Percentiles rank a stretch among this genome's conserved stretches.
Conservation (phyloP, 2,888 invertebrate genomes). For the Ecliptopera silaceata region DNA sequence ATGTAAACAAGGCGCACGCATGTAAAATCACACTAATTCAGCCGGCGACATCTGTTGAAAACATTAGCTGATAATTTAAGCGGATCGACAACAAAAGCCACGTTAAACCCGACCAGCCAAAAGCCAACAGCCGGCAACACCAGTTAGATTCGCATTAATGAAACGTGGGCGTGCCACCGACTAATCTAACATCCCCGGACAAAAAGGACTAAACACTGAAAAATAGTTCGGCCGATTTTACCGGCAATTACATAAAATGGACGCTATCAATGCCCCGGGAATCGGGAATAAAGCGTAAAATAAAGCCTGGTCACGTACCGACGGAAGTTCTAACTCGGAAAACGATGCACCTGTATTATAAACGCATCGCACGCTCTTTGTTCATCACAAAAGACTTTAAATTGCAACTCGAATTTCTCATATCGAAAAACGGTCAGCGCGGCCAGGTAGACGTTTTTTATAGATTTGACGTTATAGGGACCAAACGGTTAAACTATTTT, state of each 20-base stretch:
- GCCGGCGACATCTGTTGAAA: constrained; percentile 53
- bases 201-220: constrained; percentile 69
- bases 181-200: constrained; percentile 64
- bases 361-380: constrained; percentile 76
- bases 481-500: constrained; percentile 38
- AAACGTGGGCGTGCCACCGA: constrained; percentile 66
- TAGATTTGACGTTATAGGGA: constrained; percentile 43
- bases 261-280: constrained; percentile 68
- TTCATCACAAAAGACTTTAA: constrained; percentile 77
- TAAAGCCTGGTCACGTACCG: constrained; percentile 73
- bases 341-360: constrained; percentile 78
- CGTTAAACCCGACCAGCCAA: constrained; percentile 52
- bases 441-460: constrained; percentile 64
- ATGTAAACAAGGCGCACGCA: constrained; percentile 23
- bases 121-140: constrained; percentile 60
- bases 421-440: constrained; percentile 57
- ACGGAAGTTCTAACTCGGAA: constrained; percentile 60
- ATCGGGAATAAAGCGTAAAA: constrained; percentile 58
- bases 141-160: constrained; percentile 77
- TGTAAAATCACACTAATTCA: constrained; percentile 42
- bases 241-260: constrained; percentile 76
- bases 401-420: constrained; percentile 78
- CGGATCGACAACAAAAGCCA: constrained; percentile 62
- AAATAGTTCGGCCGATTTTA: constrained; percentile 70
- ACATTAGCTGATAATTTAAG: constrained; percentile 55